Evolutionary conservation across 2,797 vertebrate species (phyloP).

Genomic region (Tolypeutes matacus): DNA sequence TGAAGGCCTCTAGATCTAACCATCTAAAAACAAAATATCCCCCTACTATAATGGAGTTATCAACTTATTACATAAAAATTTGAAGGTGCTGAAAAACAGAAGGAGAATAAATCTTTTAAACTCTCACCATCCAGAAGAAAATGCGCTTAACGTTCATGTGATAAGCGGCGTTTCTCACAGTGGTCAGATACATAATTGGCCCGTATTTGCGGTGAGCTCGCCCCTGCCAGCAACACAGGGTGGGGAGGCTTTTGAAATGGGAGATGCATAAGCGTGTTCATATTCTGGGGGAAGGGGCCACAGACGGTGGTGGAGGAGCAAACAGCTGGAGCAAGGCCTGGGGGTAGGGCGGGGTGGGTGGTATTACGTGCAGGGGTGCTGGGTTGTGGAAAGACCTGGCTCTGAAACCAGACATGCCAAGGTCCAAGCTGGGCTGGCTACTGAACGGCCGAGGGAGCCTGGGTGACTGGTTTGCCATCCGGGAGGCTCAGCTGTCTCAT

Average conservation of each 20-base stretch:
- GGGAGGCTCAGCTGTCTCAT: background rate
- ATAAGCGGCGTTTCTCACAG: background rate
- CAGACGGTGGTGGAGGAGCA: background rate
- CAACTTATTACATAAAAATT: background rate
- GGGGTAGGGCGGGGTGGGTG: background rate
- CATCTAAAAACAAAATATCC: background rate
- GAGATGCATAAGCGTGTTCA: background rate
- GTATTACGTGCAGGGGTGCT: background rate
- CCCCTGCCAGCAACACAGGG: background rate
- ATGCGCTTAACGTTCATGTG: background rate
- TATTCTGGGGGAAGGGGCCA: background rate
- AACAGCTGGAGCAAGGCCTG: rapidly evolving
- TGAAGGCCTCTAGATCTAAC: background rate
- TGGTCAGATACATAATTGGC: no score
- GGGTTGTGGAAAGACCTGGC: background rate
- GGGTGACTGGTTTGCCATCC: background rate
- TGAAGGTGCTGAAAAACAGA: background rate
- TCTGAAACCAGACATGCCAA: background rate
- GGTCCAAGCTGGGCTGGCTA: background rate
- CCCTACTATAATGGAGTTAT: background rate
- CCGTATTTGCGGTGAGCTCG: background rate
- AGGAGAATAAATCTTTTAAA: background rate
- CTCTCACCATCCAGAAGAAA: background rate
- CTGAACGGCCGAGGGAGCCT: background rate
- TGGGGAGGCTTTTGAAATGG: background rate